Conservation (phyloP, 2,888 invertebrate genomes). For the Melieria omissa region DNA sequence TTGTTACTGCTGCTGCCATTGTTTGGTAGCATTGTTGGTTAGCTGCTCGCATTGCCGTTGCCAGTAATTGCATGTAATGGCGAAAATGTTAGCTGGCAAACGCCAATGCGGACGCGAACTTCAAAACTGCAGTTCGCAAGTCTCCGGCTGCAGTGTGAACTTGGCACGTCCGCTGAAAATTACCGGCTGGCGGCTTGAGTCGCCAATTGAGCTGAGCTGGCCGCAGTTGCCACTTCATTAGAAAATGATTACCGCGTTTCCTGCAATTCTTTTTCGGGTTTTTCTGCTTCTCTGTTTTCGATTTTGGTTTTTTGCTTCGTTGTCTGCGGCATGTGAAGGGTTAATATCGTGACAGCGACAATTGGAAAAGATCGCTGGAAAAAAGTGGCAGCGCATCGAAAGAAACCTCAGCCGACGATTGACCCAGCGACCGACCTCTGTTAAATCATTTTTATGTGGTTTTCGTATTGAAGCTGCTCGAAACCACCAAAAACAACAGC, state of each 20-base stretch:
- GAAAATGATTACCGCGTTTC: constrained; percentile 3
- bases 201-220: background rate
- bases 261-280: background rate
- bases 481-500: background rate
- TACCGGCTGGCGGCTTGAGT: too few species aligned
- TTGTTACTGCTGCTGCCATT: too few species aligned
- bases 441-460: constrained; percentile 16
- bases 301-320: background rate
- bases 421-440: constrained; percentile 24
- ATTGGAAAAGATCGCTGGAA: constrained; percentile 24
- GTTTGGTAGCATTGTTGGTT: too few species aligned
- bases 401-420: constrained; percentile 10
- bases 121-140: too few species aligned
- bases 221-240: constrained; percentile 31
- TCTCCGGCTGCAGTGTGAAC: too few species aligned
- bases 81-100: too few species aligned
- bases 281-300: background rate
- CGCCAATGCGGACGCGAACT: too few species aligned
- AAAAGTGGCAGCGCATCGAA: constrained; percentile 11
- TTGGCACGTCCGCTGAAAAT: too few species aligned
- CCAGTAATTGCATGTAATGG: too few species aligned
- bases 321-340: constrained; percentile 13
- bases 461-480: constrained; percentile 1
- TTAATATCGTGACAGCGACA: constrained; percentile 34
- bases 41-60: too few species aligned